Evolutionary conservation across 2,888 invertebrate genomes (phyloP).

Genomic region (Drosophila vallismaia): DNA sequence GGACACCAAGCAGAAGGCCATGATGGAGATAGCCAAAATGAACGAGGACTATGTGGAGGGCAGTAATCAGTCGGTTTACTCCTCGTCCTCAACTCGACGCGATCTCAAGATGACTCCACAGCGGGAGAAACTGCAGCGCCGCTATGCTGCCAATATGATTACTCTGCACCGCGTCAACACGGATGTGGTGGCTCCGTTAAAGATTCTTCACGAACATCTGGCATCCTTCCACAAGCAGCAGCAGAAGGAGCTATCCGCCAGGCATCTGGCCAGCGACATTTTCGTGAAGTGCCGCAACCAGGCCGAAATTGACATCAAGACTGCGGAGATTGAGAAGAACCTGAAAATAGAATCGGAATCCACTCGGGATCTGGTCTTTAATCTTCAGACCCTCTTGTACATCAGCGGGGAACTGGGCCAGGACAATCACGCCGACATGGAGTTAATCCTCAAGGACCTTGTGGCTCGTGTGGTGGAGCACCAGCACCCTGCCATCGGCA

Average conservation of each 20-base stretch:
- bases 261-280: slow-evolving; percentile 12
- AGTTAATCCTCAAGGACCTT: slow-evolving; percentile 29
- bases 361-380: slow-evolving; percentile 36
- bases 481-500: slow-evolving; percentile 28
- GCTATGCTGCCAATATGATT: slow-evolving; percentile 41
- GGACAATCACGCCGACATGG: slow-evolving; percentile 39
- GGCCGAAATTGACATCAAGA: slow-evolving; percentile 55
- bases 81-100: slow-evolving; percentile 27
- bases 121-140: slow-evolving; percentile 47
- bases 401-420: slow-evolving; percentile 41
- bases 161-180: slow-evolving; percentile 48
- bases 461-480: slow-evolving; percentile 23
- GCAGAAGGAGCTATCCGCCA: slow-evolving; percentile 10
- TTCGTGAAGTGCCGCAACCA: slow-evolving; percentile 42
- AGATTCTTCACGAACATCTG: slow-evolving; percentile 36
- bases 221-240: slow-evolving; percentile 16
- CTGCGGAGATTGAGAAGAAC: background rate
- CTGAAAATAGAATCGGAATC: slow-evolving; percentile 9
- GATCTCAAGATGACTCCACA: slow-evolving; percentile 28
- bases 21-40: slow-evolving; percentile 43
- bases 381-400: slow-evolving; percentile 53
- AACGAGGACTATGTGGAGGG: slow-evolving; percentile 42
- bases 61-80: background rate
- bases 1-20: slow-evolving; percentile 35
- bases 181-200: slow-evolving; percentile 45